Percentiles rank a stretch among this genome's conserved stretches.
Evolutionary conservation across 2,888 invertebrate species (phyloP).

Genomic region (Syritta pipiens): DNA sequence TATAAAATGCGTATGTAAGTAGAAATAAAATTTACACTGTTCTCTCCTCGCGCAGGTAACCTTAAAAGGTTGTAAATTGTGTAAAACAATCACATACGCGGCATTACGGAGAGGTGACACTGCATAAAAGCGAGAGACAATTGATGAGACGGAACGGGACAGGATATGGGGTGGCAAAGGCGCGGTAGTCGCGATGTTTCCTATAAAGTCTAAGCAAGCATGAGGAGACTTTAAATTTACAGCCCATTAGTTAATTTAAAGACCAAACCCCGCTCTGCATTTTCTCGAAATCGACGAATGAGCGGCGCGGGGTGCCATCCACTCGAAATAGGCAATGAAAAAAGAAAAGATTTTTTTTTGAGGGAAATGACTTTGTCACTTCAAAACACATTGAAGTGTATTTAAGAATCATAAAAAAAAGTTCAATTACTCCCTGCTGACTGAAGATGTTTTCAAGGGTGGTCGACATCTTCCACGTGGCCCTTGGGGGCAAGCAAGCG

Average conservation of each 20-base stretch:
- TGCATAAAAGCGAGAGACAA: slow-evolving; percentile 20
- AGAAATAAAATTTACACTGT: slow-evolving; percentile 43
- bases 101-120: slow-evolving; percentile 17
- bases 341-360: slow-evolving; percentile 5
- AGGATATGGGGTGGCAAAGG: background rate
- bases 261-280: background rate
- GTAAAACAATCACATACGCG: slow-evolving; percentile 48
- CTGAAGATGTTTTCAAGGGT: background rate
- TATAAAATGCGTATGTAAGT: slow-evolving; percentile 18
- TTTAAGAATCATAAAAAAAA: slow-evolving; percentile 40
- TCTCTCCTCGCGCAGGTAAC: slow-evolving; percentile 7
- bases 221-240: slow-evolving; percentile 39
- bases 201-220: slow-evolving; percentile 37
- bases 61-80: slow-evolving; percentile 33
- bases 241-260: slow-evolving; percentile 53
- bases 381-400: slow-evolving; percentile 34
- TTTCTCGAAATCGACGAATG: too few relatives aligned
- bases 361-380: slow-evolving; percentile 29
- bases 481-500: too few relatives aligned
- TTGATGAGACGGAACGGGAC: background rate
- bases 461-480: background rate
- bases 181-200: background rate
- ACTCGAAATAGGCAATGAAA: background rate
- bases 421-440: slow-evolving; percentile 16
- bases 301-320: background rate